Conservation (phyloP, 2,888 invertebrate species). For the Chymomyza fuscimana region DNA sequence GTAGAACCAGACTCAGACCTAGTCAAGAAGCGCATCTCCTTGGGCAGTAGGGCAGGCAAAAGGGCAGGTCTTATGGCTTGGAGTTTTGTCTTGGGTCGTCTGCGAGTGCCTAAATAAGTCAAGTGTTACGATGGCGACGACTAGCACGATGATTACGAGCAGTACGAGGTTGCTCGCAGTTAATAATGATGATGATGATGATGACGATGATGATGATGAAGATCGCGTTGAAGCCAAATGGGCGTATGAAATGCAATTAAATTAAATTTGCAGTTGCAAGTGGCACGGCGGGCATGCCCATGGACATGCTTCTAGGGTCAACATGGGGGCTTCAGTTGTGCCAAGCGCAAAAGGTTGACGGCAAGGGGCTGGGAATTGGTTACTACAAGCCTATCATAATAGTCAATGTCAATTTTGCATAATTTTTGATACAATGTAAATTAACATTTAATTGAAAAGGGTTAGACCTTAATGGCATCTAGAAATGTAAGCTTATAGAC, state of each 20-base stretch:
- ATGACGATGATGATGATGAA: background rate
- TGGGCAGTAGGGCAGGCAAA: background rate
- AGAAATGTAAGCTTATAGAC: background rate
- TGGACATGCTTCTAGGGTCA: background rate
- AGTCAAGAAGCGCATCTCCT: background rate
- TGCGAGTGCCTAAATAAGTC: conserved; percentile 60
- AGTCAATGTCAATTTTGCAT: conserved; percentile 67
- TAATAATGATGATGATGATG: background rate
- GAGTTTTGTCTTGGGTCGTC: conserved; percentile 4
- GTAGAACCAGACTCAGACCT: background rate
- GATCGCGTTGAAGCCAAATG: conserved; percentile 62
- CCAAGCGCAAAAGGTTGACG: background rate
- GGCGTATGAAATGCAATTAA: conserved; percentile 74
- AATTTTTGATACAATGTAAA: conserved; percentile 32
- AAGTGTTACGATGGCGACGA: conserved; percentile 57
- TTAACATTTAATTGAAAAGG: conserved; percentile 65
- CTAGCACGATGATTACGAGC: conserved; percentile 25
- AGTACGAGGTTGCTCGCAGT: background rate
- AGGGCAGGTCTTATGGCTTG: background rate
- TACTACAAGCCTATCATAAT: conserved; percentile 45
- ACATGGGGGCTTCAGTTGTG: background rate
- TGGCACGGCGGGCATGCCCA: conserved; percentile 22
- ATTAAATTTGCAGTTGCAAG: conserved; percentile 71
- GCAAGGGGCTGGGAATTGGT: background rate
- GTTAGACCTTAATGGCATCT: background rate